Evolutionary conservation across 1,140 invertebrate genomes (phyloP).

Genomic region (Coptotermes formosanus): DNA sequence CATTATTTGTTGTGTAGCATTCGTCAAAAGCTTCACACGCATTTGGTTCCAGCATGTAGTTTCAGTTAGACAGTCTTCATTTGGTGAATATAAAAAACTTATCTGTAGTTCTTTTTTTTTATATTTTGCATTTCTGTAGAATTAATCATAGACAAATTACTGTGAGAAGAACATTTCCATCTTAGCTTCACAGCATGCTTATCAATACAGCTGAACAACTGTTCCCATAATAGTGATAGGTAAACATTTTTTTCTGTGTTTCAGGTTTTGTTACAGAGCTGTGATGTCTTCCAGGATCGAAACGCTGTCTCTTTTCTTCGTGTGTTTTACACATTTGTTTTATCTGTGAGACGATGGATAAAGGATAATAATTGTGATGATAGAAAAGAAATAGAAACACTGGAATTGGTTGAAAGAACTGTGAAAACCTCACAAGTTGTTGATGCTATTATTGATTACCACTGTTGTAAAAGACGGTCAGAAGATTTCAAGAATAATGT

Average conservation of each 20-base stretch:
- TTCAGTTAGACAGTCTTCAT: no score
- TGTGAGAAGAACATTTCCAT: no score
- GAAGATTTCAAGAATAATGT: not conserved
- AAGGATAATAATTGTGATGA: not conserved
- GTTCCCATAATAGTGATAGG: no score
- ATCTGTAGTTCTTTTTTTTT: no score
- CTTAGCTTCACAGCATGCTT: no score
- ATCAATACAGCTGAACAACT: no score
- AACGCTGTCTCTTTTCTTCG: conserved; percentile 58
- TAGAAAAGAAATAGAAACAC: not conserved
- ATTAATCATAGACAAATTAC: no score
- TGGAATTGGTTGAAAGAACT: not conserved
- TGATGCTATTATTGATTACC: not conserved
- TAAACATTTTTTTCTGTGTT: conserved; percentile 31
- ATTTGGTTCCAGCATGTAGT: no score
- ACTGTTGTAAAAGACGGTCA: not conserved
- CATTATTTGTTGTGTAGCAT: no score
- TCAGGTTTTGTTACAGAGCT: conserved; percentile 58
- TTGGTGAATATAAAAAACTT: no score
- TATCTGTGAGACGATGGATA: conserved; percentile 55
- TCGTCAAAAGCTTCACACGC: no score
- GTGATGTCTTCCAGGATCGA: conserved; percentile 53
- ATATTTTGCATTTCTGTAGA: no score
- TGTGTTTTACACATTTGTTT: conserved; percentile 62
- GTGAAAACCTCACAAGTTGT: not conserved